These are phyloP conservation scores for Pinna nobilis DNA, from an alignment of 1,140 invertebrate genomes.

Conservation along the genomic window DNA sequence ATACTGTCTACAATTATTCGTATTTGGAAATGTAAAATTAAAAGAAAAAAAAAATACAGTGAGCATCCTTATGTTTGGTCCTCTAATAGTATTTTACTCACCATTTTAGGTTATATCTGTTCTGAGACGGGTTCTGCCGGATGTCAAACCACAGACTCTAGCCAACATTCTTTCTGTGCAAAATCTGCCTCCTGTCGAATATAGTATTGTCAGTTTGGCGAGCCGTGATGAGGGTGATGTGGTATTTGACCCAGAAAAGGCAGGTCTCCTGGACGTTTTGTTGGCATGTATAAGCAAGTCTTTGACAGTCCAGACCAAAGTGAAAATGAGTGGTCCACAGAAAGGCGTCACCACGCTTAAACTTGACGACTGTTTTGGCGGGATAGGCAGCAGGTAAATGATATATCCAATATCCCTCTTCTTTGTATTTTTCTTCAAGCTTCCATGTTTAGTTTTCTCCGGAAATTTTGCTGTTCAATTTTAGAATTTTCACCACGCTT, in stretches of 20 bases:
- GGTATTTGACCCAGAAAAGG: constrained; percentile 79
- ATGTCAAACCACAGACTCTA: constrained; percentile 81
- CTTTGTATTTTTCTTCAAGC: no score
- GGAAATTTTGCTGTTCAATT: no score
- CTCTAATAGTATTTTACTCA: background rate
- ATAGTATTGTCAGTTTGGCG: constrained; percentile 79
- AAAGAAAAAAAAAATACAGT: background rate
- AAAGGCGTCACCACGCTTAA: constrained; percentile 81
- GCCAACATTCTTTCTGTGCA: constrained; percentile 81
- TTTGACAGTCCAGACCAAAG: constrained; percentile 89
- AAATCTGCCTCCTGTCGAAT: constrained; percentile 84
- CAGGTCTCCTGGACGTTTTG: constrained; percentile 87
- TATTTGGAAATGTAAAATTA: background rate
- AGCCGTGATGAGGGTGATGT: constrained; percentile 63
- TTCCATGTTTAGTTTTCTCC: no score
- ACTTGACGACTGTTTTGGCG: constrained; percentile 76
- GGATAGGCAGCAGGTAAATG: no score
- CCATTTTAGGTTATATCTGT: constrained; percentile 82
- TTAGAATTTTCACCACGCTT: no score
- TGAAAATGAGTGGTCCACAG: constrained; percentile 81
- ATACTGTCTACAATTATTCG: no score
- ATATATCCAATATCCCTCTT: no score
- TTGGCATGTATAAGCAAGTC: constrained; percentile 90
- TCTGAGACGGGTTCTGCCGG: constrained; percentile 87
- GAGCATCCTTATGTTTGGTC: no score